A percentile compares a stretch with the other conserved stretches of the same genome.
Evolutionary conservation across 2,888 invertebrate genomes (phyloP).

Genomic region (Aphidius colemani): DNA sequence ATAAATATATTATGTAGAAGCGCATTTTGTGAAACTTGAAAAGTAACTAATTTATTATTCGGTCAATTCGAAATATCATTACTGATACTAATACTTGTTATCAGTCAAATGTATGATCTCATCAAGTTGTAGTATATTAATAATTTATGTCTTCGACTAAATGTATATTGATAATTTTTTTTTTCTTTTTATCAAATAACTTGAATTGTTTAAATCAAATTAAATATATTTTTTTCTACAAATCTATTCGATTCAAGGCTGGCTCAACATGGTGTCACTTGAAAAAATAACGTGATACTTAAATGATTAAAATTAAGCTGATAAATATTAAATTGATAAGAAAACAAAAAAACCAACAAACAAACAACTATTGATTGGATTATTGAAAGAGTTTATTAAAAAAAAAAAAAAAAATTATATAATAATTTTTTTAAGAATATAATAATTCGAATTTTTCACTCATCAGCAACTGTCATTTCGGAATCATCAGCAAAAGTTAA

Average conservation of each 20-base stretch:
- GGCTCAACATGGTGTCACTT: no score
- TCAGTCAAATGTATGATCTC: no score
- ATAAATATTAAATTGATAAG: background rate
- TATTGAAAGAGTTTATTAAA: background rate
- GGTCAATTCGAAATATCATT: background rate
- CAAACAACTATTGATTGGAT: background rate
- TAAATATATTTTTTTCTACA: no score
- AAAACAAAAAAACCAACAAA: background rate
- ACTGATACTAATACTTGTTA: no score
- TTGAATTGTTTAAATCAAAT: no score
- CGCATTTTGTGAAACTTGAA: slow-evolving; percentile 20
- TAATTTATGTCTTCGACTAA: no score
- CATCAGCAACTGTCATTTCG: slow-evolving; percentile 69
- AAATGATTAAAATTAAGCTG: background rate
- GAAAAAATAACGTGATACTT: no score
- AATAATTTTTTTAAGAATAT: background rate
- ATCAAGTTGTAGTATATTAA: no score
- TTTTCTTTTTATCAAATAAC: no score
- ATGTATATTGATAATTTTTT: no score
- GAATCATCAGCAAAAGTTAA: slow-evolving; percentile 75
- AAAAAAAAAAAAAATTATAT: background rate
- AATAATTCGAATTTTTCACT: slow-evolving; percentile 19
- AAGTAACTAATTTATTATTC: background rate
- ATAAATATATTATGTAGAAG: slow-evolving; percentile 11
- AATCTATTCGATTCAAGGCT: no score